Conservation (phyloP, 2,888 invertebrate species). For the Platyscelio sp. region DNA sequence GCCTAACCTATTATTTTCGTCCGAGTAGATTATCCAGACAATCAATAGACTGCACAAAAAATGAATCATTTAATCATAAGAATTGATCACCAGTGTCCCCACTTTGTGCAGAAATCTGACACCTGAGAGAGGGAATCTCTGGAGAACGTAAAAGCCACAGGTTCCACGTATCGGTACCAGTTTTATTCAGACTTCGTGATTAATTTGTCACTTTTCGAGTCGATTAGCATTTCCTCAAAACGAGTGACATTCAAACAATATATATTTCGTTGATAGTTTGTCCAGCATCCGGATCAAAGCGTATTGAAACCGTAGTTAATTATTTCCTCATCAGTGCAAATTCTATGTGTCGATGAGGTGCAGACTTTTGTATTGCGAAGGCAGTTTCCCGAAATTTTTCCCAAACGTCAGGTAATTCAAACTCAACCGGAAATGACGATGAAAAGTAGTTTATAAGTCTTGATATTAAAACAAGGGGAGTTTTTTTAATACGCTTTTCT, state of each 20-base stretch:
- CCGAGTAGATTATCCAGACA: neutral
- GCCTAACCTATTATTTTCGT: neutral
- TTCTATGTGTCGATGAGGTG: constrained; percentile 85
- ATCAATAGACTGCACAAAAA: constrained; percentile 24
- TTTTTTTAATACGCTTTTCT: too few relatives aligned
- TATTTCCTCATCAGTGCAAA: constrained; percentile 14
- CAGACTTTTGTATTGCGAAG: constrained; percentile 84
- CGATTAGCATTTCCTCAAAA: neutral
- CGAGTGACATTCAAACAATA: neutral
- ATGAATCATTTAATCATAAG: constrained; percentile 10
- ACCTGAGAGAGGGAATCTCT: constrained; percentile 61
- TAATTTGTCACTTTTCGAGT: constrained; percentile 46
- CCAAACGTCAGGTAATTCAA: constrained; percentile 83
- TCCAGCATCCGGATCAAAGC: too few relatives aligned
- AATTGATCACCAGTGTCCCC: constrained; percentile 24
- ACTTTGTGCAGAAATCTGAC: constrained; percentile 35
- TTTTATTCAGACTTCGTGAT: constrained; percentile 71
- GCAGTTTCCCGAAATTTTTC: constrained; percentile 83
- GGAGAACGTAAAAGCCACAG: constrained; percentile 78
- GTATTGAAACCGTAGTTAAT: neutral
- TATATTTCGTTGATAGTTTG: neutral
- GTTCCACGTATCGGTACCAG: constrained; percentile 75
- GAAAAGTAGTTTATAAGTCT: too few relatives aligned
- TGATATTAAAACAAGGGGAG: too few relatives aligned
- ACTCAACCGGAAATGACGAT: too few relatives aligned